A percentile compares a stretch with the other conserved stretches of the same genome.
phyloP scores from a whole-genome alignment of 2,888 invertebrate genomes.

The Tholera decimalis region DNA sequence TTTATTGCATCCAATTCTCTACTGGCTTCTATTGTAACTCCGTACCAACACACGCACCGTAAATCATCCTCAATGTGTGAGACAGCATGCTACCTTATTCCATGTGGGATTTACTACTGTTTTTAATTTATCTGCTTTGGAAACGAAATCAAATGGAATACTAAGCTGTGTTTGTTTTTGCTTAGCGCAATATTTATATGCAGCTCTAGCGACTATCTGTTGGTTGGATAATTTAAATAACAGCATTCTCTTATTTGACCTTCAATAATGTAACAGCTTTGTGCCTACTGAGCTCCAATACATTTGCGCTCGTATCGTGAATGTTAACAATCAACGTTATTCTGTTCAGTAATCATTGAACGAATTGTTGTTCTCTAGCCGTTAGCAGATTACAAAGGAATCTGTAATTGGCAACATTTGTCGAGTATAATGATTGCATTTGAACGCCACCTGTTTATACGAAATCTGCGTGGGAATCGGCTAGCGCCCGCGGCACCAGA shows the following conservation, averaged over 20 bases:
- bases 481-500: constrained; percentile 72
- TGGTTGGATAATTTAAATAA: constrained; percentile 61
- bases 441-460: constrained; percentile 85
- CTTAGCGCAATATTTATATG: constrained; percentile 49
- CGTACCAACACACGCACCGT: constrained; percentile 65
- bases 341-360: constrained; percentile 54
- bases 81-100: constrained; percentile 57
- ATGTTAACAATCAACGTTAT: constrained; percentile 60
- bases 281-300: constrained; percentile 48
- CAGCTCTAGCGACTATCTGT: constrained; percentile 45
- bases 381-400: constrained; percentile 69
- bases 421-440: constrained; percentile 77
- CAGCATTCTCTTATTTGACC: constrained; percentile 65
- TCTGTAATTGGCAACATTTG: constrained; percentile 77
- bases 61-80: constrained; percentile 68
- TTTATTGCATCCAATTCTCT: constrained; percentile 78
- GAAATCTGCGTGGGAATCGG: constrained; percentile 90
- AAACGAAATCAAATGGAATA: constrained; percentile 39
- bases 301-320: constrained; percentile 55
- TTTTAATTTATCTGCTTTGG: constrained; percentile 29
- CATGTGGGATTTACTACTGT: constrained; percentile 50
- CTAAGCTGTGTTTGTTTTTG: constrained; percentile 39
- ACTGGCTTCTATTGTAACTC: constrained; percentile 69
- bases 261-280: constrained; percentile 50
- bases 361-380: constrained; percentile 53